Conservation (phyloP, 2,888 invertebrate species). For the Petrolisthes cinctipes region DNA sequence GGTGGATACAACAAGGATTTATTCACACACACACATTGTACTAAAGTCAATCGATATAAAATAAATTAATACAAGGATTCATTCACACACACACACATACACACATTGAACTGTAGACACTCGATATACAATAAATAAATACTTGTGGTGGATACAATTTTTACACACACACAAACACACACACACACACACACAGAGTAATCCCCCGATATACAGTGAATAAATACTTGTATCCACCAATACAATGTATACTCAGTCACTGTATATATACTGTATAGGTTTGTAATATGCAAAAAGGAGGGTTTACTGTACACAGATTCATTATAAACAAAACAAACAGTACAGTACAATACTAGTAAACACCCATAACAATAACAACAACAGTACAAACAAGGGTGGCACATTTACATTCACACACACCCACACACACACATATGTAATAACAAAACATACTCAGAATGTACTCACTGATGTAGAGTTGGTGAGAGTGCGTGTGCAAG, state of each 20-base stretch:
- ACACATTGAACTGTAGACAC: not conserved
- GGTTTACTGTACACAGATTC: too few species aligned
- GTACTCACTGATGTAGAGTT: conserved; percentile 39
- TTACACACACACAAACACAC: conserved; percentile 17
- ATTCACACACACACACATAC: not conserved
- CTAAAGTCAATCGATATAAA: too few species aligned
- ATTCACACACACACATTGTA: not conserved
- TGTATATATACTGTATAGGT: too few species aligned
- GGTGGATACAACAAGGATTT: too few species aligned
- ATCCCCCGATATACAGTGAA: not conserved
- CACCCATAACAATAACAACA: not conserved
- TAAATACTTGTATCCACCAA: too few species aligned
- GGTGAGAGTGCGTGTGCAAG: conserved; percentile 59
- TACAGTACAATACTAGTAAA: not conserved
- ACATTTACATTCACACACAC: not conserved
- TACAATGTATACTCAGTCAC: too few species aligned
- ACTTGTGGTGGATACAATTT: not conserved
- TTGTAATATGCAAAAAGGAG: too few species aligned
- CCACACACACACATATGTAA: not conserved
- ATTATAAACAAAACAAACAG: not conserved
- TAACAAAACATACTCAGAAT: not conserved
- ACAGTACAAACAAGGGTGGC: too few species aligned
- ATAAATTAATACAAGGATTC: too few species aligned
- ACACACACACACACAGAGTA: conserved; percentile 8
- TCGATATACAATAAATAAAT: not conserved